Base-by-base conservation (phyloP, 2,888 invertebrate genomes). In the Noctua comes region DNA sequence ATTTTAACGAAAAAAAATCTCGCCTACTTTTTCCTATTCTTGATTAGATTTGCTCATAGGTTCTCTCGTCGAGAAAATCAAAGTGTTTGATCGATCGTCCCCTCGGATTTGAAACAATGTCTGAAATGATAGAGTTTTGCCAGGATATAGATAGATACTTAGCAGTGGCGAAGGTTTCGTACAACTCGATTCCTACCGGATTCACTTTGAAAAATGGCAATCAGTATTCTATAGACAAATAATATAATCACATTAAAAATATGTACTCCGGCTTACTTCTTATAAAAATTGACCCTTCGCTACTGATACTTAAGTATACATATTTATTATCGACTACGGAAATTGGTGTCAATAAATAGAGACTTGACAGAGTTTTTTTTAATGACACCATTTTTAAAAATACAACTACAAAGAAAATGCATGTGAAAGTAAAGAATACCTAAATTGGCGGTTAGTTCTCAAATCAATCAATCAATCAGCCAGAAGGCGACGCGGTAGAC, bases 91-190 rank as follows among this genome's bases (percentile, higher is more conserved):
- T 80, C 68, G 80, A 84, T 84, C 71, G 31, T 31, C 11, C 13
- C 8, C 18, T 7, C 18, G 24, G 64, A 72, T 84, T 84, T 74
- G 24, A 71, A 72, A 84, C 27, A 7, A 71, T 64, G 64, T 54
- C 64, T 54, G n/a, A 59, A 83, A 72, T 84, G 84, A 83, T 84
- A 68, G 74, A 83, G 80, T 18, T 68, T 31, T 68, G 27, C n/a
- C 64, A 68, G 27, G 73, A 43, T 51, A 51, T 24, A 51, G 40
- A 16, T n/a, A 31, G 18, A 46, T 11, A 62, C 21, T 11, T 31
- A 21, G n/a, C n/a, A n/a, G n/a, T n/a, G n/a, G n/a, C n/a, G n/a
- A n/a, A n/a, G n/a, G n/a, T n/a, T n/a, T n/a, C n/a, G n/a, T n/a
- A n/a, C n/a, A n/a, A n/a, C n/a, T n/a, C n/a, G n/a, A n/a, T n/a